Conservation (phyloP, 2,888 invertebrate species). For the Colostygia pectinataria region DNA sequence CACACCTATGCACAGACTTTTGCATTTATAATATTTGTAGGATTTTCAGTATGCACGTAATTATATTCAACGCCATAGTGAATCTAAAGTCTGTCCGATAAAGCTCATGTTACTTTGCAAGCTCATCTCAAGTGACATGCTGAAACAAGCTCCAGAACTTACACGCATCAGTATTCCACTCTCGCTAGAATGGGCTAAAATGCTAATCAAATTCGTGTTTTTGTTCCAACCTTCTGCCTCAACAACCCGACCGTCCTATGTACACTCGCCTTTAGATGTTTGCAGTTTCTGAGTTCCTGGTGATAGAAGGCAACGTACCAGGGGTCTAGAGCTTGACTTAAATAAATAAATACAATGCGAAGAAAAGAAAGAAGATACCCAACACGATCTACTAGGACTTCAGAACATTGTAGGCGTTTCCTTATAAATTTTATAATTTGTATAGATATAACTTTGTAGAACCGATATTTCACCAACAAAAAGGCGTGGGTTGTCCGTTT, state of each 20-base stretch:
- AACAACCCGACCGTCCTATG: slow-evolving; percentile 46
- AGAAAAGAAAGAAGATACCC: no score
- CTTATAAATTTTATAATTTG: no score
- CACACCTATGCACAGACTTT: no score
- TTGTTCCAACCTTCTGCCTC: slow-evolving; percentile 51
- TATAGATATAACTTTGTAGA: background rate
- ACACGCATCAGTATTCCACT: slow-evolving; percentile 45
- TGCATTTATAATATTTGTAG: no score
- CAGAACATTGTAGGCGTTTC: background rate
- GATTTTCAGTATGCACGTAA: no score
- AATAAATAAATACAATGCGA: no score
- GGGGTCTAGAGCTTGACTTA: background rate
- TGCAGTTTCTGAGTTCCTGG: slow-evolving; percentile 34
- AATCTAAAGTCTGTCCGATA: background rate
- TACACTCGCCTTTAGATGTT: slow-evolving; percentile 46
- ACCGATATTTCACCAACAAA: background rate
- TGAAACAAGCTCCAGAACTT: slow-evolving; percentile 14
- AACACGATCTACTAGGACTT: background rate
- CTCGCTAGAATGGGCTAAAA: slow-evolving; percentile 42
- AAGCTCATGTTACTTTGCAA: background rate
- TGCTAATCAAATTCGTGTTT: slow-evolving; percentile 57
- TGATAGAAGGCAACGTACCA: background rate
- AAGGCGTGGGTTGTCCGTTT: no score
- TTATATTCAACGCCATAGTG: no score
- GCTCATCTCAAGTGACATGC: background rate